Percentiles rank a stretch among this genome's conserved stretches.
phyloP scores from a whole-genome alignment of 2,113 vertebrate species.

The Nibea albiflora region DNA sequence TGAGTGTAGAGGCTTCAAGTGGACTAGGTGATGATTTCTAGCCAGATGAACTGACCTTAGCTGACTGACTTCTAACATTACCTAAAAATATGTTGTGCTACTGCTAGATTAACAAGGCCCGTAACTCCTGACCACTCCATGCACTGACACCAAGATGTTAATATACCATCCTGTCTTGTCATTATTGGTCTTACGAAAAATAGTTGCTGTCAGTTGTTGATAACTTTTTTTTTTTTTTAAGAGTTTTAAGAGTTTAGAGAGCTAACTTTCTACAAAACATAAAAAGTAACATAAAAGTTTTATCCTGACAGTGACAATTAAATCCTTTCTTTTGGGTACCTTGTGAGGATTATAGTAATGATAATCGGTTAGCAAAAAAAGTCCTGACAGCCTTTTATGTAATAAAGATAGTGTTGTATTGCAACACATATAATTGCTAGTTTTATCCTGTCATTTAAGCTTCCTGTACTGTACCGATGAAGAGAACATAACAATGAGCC shows the following conservation, averaged over 20 bases:
- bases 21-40: background rate
- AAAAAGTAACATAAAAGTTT: conserved; percentile 1
- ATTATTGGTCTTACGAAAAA: background rate
- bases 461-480: conserved; percentile 11
- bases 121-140: background rate
- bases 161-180: background rate
- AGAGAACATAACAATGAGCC: conserved; percentile 51
- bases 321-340: background rate
- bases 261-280: too few species aligned
- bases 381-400: conserved; percentile 7
- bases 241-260: background rate
- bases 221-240: background rate
- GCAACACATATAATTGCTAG: conserved; percentile 29
- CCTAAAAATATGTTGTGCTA: conserved; percentile 5
- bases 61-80: conserved; percentile 23
- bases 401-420: conserved; percentile 19
- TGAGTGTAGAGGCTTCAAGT: conserved; percentile 15
- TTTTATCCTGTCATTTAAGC: conserved; percentile 37
- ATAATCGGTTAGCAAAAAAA: background rate
- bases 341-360: background rate
- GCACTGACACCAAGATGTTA: background rate
- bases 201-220: background rate
- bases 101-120: conserved; percentile 12
- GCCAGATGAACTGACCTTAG: conserved; percentile 6
- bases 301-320: background rate